phyloP scores from a whole-genome alignment of 2,888 invertebrate genomes.

The Zaprionus obscuricornis region DNA sequence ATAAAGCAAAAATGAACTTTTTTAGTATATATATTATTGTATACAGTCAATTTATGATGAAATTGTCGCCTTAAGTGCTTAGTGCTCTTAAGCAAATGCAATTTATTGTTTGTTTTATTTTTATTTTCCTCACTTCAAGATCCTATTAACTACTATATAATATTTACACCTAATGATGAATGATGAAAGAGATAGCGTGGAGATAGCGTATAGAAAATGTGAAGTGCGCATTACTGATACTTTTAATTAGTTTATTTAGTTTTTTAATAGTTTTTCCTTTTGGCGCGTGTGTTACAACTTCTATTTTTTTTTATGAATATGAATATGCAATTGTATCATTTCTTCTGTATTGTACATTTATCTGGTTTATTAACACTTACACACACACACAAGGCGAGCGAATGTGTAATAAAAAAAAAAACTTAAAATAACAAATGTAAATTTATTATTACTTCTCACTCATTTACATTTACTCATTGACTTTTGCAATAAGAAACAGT shows the following conservation, averaged over 20 bases:
- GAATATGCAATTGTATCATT: slow-evolving; percentile 13
- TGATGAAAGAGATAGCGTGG: too few species aligned
- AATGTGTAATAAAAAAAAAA: slow-evolving; percentile 56
- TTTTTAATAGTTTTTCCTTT: slow-evolving; percentile 39
- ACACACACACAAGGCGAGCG: slow-evolving; percentile 23
- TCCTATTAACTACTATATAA: not conserved
- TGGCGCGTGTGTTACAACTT: slow-evolving; percentile 46
- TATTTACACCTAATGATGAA: too few species aligned
- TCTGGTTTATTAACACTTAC: slow-evolving; percentile 34
- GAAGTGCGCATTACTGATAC: slow-evolving; percentile 54
- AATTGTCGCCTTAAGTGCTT: too few species aligned
- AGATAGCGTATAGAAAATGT: slow-evolving; percentile 5
- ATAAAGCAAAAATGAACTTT: slow-evolving; percentile 1
- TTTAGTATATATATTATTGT: not conserved
- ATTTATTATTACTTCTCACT: too few species aligned
- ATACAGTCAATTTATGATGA: not conserved
- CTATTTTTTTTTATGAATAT: slow-evolving; percentile 16
- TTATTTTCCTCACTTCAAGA: too few species aligned
- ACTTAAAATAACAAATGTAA: slow-evolving; percentile 11
- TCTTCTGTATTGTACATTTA: slow-evolving; percentile 54
- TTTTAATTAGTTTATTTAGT: slow-evolving; percentile 67
- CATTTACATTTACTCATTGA: too few species aligned
- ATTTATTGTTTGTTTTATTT: slow-evolving; percentile 5
- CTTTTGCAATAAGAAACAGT: too few species aligned
- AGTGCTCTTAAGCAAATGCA: slow-evolving; percentile 22